Evolutionary conservation across 2,888 invertebrate genomes (phyloP).

Genomic region (Apotomis turbidana): DNA sequence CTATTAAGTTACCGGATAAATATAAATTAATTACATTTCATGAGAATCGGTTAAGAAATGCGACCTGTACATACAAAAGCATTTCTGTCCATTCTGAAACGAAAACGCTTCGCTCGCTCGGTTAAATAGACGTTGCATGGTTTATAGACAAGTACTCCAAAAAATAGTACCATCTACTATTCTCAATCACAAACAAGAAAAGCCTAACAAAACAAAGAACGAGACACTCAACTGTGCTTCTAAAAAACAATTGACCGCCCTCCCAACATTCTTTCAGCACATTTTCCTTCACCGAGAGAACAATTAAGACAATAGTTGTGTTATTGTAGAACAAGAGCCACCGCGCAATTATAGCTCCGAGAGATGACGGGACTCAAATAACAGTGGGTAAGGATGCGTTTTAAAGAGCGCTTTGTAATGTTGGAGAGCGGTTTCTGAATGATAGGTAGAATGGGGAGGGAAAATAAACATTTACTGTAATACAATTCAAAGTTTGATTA

Average conservation of each 20-base stretch:
- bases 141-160: neutral
- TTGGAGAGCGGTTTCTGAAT: too few species aligned
- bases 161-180: neutral
- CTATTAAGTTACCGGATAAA: too few species aligned
- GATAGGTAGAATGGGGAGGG: too few species aligned
- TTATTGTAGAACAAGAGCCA: conserved; percentile 52
- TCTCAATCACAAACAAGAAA: neutral
- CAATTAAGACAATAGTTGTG: conserved; percentile 58
- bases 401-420: neutral
- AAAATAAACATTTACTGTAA: too few species aligned
- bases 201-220: conserved; percentile 2
- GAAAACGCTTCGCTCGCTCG: too few species aligned
- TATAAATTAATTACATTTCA: too few species aligned
- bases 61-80: too few species aligned
- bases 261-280: conserved; percentile 22
- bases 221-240: neutral
- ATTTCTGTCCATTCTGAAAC: too few species aligned
- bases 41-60: too few species aligned
- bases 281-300: conserved; percentile 48
- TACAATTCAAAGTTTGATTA: too few species aligned
- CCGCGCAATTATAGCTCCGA: conserved; percentile 54
- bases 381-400: conserved; percentile 2
- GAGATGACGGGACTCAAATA: conserved; percentile 36
- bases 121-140: too few species aligned
- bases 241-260: conserved; percentile 20